phyloP scores from a whole-genome alignment of 1,140 invertebrate species.

The Gryllus bimaculatus region DNA sequence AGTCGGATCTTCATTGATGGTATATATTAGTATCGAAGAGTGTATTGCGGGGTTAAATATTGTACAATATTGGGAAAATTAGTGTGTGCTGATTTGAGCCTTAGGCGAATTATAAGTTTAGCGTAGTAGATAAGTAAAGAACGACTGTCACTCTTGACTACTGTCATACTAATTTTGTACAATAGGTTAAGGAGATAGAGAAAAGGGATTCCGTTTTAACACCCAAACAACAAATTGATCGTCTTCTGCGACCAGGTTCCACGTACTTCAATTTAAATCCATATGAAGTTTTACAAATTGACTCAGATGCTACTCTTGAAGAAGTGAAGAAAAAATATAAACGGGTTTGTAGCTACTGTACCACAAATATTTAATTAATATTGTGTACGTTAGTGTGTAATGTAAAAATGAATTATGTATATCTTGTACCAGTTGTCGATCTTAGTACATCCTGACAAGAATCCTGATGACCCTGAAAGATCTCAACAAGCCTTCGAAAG shows the following conservation, averaged over 20 bases:
- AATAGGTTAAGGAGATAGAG: slow-evolving; percentile 90
- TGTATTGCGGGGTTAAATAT: too few relatives aligned
- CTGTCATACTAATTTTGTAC: too few relatives aligned
- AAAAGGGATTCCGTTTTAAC: slow-evolving; percentile 84
- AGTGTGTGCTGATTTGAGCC: too few relatives aligned
- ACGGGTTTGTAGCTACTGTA: slow-evolving; percentile 43
- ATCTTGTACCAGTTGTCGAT: slow-evolving; percentile 68
- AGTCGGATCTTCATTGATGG: too few relatives aligned
- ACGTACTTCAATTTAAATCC: slow-evolving; percentile 96
- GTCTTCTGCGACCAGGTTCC: slow-evolving; percentile 82
- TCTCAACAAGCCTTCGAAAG: slow-evolving; percentile 90
- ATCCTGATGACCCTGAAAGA: slow-evolving; percentile 88
- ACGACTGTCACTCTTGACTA: background rate
- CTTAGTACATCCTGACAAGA: slow-evolving; percentile 97
- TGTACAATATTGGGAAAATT: too few relatives aligned
- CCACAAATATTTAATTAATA: background rate
- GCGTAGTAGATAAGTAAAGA: background rate
- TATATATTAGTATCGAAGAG: too few relatives aligned
- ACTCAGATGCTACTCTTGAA: slow-evolving; percentile 77
- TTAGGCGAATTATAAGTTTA: background rate
- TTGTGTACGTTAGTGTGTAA: background rate
- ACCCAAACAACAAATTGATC: slow-evolving; percentile 89
- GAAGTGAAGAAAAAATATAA: slow-evolving; percentile 96
- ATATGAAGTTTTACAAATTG: slow-evolving; percentile 91
- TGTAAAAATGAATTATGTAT: slow-evolving; percentile 15